Conservation (phyloP, 2,797 vertebrate genomes). For the Ctenochaetus hawaiiensis region DNA sequence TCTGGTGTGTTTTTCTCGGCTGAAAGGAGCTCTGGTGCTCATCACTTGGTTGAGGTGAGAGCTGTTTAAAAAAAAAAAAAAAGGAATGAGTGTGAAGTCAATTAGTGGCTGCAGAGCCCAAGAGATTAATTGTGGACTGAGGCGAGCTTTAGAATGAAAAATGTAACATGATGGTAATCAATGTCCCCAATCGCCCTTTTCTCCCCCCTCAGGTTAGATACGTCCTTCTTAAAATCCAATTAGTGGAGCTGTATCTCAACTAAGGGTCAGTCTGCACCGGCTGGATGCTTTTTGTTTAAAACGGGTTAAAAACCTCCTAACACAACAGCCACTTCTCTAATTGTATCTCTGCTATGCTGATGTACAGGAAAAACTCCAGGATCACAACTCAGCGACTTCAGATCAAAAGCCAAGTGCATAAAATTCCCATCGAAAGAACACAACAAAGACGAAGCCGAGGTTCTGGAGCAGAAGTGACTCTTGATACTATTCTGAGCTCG, state of each 20-base stretch:
- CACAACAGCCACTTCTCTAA: slow-evolving; percentile 3
- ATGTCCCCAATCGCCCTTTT: slow-evolving; percentile 39
- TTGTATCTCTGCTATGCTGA: background rate
- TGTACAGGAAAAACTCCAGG: background rate
- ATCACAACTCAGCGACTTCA: background rate
- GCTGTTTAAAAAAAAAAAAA: slow-evolving; percentile 22
- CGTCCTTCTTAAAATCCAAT: slow-evolving; percentile 63
- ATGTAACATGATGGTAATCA: slow-evolving; percentile 52
- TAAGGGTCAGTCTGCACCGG: slow-evolving; percentile 46
- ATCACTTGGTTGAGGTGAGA: too few relatives aligned
- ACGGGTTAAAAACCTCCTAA: slow-evolving; percentile 11
- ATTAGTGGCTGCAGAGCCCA: slow-evolving; percentile 47
- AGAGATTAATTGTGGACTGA: slow-evolving; percentile 58
- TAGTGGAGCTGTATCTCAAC: slow-evolving; percentile 41
- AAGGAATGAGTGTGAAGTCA: slow-evolving; percentile 54
- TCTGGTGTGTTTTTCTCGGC: too few relatives aligned
- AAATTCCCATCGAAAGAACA: background rate
- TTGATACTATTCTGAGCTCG: slow-evolving; percentile 28
- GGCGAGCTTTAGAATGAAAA: slow-evolving; percentile 52
- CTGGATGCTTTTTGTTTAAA: slow-evolving; percentile 25
- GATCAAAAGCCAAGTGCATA: background rate
- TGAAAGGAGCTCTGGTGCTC: too few relatives aligned
- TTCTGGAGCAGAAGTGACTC: slow-evolving; percentile 14
- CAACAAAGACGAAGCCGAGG: background rate
- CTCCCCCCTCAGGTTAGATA: slow-evolving; percentile 36